Base-by-base conservation (phyloP, 2,113 vertebrate genomes). In the Cottus gobio region DNA sequence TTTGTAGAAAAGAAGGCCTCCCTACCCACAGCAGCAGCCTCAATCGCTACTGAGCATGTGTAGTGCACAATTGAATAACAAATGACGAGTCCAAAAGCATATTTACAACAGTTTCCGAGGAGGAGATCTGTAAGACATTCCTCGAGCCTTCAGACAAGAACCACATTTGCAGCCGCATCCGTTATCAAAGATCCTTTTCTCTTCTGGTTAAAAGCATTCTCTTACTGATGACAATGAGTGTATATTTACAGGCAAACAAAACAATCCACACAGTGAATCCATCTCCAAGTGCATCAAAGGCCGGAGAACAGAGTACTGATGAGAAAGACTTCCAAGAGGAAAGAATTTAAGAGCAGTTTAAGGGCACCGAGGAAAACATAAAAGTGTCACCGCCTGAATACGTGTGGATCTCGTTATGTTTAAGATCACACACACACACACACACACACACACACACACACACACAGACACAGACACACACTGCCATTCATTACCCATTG, bases 321-420 rank as follows among this genome's bases (percentile, higher is more conserved):
- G 71, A 52, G 48, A 56, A 75, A 75, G 42, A 80, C 67, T 54
- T 67, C 69, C 63, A 46, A 56, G 26, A 39, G 15, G 24, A 22
- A 39, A 60, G 5, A 60, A 57, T 58, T 48, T 79, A 62, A 39
- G 42, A 66, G 24, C 24, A 8, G 61, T 16, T 15, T 13, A 36
- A 66, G 15, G 39, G 31, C 18, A 13, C 9, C 8, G 54, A 39
- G 36, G 48, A 30, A 34, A 75, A 48, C 36, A 42, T 72, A 77
- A 73, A 79, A 64, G 28, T 74, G 69, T 69, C 68, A 69, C 4
- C n/a, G 26, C 34, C 39, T 10, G 22, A 75, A 20, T 2, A 44
- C n/a, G 26, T 28, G 60, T 36, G 26, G 24, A 8, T 79, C 30
- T 64, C 6, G 2, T 20, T 36, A 24, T 39, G 39, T 54, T 69